phyloP scores from a whole-genome alignment of 2,888 invertebrate species.

The Nomada ruficornis region DNA sequence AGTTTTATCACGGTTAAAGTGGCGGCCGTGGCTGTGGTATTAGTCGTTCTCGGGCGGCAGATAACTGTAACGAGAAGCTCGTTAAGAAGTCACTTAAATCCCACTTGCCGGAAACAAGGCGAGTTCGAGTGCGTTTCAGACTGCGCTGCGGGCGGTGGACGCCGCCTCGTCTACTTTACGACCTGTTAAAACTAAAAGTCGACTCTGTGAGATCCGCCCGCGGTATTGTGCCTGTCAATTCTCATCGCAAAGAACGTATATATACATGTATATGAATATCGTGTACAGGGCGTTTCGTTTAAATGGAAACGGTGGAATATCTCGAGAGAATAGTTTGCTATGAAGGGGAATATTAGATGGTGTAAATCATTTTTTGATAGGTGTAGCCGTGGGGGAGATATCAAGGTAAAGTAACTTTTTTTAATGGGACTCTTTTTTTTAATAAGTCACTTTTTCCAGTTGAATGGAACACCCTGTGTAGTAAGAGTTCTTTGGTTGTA shows the following conservation, averaged over 20 bases:
- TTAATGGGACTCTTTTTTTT: no score
- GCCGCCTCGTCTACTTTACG: slow-evolving; percentile 28
- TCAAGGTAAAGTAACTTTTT: no score
- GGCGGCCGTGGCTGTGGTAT: slow-evolving; percentile 58
- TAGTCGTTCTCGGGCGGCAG: slow-evolving; percentile 56
- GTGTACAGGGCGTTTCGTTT: no score
- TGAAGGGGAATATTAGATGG: no score
- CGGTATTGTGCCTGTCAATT: slow-evolving; percentile 15
- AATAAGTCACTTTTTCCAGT: no score
- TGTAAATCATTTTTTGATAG: no score
- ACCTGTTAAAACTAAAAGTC: slow-evolving; percentile 38
- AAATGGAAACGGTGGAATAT: background rate
- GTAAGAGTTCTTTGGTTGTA: no score
- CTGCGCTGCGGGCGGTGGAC: slow-evolving; percentile 16
- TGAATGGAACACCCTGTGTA: no score
- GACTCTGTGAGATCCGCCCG: slow-evolving; percentile 10
- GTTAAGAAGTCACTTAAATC: slow-evolving; percentile 75
- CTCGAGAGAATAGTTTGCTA: background rate
- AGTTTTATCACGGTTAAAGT: slow-evolving; percentile 52
- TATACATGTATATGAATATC: no score
- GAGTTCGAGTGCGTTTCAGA: slow-evolving; percentile 44
- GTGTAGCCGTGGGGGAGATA: no score
- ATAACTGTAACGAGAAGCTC: slow-evolving; percentile 71
- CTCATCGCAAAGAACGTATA: background rate
- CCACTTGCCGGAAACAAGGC: slow-evolving; percentile 62